Evolutionary conservation across 2,797 vertebrate genomes (phyloP).

Genomic region (Hapalemur alaotrensis): DNA sequence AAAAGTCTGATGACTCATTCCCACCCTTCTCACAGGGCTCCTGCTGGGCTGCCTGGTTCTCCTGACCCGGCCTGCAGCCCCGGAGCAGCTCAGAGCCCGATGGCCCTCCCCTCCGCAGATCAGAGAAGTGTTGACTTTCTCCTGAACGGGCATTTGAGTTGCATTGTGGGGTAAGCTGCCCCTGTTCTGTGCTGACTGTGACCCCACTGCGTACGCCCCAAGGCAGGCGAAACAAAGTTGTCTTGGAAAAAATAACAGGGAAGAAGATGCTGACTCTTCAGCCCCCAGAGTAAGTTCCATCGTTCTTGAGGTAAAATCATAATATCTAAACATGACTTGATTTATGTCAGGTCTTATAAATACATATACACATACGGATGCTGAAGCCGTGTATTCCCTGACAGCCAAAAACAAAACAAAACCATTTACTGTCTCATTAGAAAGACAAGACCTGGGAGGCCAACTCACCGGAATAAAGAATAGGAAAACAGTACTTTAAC

Average conservation of each 20-base stretch:
- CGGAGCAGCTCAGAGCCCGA: rapidly evolving
- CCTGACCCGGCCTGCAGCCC: neutral
- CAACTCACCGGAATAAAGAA: neutral
- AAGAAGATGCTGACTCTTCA: constrained; percentile 27
- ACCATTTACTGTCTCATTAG: neutral
- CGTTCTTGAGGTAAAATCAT: constrained; percentile 25
- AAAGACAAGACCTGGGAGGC: neutral
- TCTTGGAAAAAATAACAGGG: constrained; percentile 11
- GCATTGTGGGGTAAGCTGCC: neutral
- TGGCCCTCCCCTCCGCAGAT: rapidly evolving
- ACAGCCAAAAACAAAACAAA: neutral
- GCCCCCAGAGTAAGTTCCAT: constrained; percentile 3
- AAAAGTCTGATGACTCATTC: constrained; percentile 85
- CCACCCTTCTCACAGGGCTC: constrained; percentile 74
- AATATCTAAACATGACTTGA: constrained; percentile 48
- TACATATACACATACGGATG: neutral
- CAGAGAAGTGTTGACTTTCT: neutral
- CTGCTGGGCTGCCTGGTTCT: constrained; percentile 34
- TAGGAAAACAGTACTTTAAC: neutral
- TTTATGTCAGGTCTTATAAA: constrained; percentile 58
- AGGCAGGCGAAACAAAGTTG: constrained; percentile 32
- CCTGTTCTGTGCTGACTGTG: neutral
- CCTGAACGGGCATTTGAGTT: neutral
- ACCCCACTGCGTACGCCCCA: neutral
- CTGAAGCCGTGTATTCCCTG: neutral